phyloP scores from a whole-genome alignment of 1,140 invertebrate genomes.

The Drosophila eugracilis region DNA sequence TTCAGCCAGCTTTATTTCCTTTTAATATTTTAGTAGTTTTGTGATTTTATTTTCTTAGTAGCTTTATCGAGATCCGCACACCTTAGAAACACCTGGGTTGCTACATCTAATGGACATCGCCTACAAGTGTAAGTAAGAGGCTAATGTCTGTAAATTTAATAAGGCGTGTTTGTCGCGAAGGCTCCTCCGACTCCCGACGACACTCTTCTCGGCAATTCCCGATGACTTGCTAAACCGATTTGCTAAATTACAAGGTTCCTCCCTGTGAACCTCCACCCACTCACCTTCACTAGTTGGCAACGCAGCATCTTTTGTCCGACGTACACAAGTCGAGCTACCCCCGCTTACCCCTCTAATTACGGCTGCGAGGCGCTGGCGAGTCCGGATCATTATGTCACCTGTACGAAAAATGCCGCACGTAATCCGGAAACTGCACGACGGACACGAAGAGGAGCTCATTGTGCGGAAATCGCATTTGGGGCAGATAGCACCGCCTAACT shows the following conservation, averaged over 20 bases:
- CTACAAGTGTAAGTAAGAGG: conserved; percentile 41
- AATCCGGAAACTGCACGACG: conserved; percentile 61
- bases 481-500: conserved; percentile 64
- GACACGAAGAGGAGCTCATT: conserved; percentile 50
- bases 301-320: conserved; percentile 37
- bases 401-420: conserved; percentile 75
- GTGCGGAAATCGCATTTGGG: conserved; percentile 76
- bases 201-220: conserved; percentile 13
- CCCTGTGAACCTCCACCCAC: too few relatives aligned
- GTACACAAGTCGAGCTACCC: conserved; percentile 9
- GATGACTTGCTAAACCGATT: conserved; percentile 68
- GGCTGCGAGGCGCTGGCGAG: conserved; percentile 38
- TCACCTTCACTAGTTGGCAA: conserved; percentile 5
- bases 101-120: conserved; percentile 6
- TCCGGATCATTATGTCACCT: conserved; percentile 76
- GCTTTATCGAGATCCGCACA: not conserved
- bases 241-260: conserved; percentile 71
- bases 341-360: conserved; percentile 59
- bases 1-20: too few relatives aligned
- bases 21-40: too few relatives aligned
- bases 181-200: conserved; percentile 17
- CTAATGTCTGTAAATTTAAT: conserved; percentile 67
- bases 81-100: not conserved
- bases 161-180: conserved; percentile 34
- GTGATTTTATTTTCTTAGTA: not conserved